These are phyloP conservation scores for Netelia fuscicornis DNA, from an alignment of 2,888 invertebrate genomes.

Conservation along the genomic window DNA sequence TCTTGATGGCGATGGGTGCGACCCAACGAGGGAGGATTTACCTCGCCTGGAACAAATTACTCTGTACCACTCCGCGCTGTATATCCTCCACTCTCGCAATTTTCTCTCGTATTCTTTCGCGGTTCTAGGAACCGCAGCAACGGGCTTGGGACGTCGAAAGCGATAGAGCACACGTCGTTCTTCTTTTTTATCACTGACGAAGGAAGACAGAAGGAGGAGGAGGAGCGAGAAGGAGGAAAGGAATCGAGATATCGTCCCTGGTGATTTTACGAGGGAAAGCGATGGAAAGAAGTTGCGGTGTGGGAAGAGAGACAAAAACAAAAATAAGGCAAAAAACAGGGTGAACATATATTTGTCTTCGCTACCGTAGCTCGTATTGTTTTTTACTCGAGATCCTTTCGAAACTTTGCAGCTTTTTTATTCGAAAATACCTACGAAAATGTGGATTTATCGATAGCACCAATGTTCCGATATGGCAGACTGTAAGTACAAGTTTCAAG, in stretches of 20 bases:
- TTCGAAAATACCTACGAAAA: too few species aligned
- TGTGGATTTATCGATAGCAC: constrained; percentile 6
- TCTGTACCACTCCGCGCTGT: constrained; percentile 18
- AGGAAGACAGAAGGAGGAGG: background rate
- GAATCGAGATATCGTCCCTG: constrained; percentile 8
- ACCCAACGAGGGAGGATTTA: constrained; percentile 52
- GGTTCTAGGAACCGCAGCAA: constrained; percentile 14
- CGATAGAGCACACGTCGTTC: constrained; percentile 12
- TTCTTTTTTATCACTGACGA: constrained; percentile 4
- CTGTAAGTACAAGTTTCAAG: too few species aligned
- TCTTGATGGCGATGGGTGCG: constrained; percentile 61
- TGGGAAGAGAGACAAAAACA: background rate
- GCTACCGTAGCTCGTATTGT: too few species aligned
- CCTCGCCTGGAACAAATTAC: constrained; percentile 51
- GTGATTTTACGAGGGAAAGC: constrained; percentile 32
- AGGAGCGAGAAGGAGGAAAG: background rate
- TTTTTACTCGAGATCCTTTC: too few species aligned
- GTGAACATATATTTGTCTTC: background rate
- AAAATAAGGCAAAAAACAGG: background rate
- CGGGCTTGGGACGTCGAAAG: background rate
- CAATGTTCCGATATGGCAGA: too few species aligned
- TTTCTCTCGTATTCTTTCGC: constrained; percentile 52
- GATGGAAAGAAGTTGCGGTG: background rate
- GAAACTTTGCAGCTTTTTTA: too few species aligned
- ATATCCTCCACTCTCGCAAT: constrained; percentile 54